Evolutionary conservation across 2,797 vertebrate species (phyloP).

Genomic region (Euphonia xanthogaster): DNA sequence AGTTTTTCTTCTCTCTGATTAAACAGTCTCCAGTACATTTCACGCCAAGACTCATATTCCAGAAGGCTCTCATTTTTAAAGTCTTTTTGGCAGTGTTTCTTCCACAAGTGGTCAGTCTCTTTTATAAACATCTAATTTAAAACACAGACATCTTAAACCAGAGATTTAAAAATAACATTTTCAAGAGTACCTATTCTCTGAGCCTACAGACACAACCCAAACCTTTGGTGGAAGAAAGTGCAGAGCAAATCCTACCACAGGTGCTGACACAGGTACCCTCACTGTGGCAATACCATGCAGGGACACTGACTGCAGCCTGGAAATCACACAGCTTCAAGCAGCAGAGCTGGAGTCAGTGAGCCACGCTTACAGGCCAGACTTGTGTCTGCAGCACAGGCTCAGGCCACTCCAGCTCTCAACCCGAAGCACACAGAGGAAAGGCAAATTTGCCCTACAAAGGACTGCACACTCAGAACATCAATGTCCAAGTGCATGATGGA

Average conservation of each 20-base stretch:
- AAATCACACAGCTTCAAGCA: background rate
- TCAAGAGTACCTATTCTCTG: background rate
- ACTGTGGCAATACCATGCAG: background rate
- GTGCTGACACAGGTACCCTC: background rate
- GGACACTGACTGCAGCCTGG: background rate
- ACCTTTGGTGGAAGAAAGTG: background rate
- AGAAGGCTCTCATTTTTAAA: conserved; percentile 79
- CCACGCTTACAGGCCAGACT: background rate
- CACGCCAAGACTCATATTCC: conserved; percentile 89
- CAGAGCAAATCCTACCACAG: background rate
- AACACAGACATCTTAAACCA: background rate
- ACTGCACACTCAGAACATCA: background rate
- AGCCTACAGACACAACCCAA: background rate
- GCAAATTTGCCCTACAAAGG: background rate
- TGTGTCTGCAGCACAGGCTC: background rate
- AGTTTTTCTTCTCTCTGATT: conserved; percentile 86
- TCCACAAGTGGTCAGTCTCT: conserved; percentile 84
- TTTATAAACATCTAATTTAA: conserved; percentile 71
- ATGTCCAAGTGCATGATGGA: background rate
- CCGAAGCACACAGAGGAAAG: background rate
- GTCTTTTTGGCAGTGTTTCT: conserved; percentile 84
- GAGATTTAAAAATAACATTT: background rate
- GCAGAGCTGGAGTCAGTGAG: background rate
- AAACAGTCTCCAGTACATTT: conserved; percentile 85
- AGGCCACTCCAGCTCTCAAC: background rate